Evolutionary conservation across 2,113 vertebrate species (phyloP), one percentile per base, ranked within the genome.

Genomic region (Chaetodon auriga): DNA sequence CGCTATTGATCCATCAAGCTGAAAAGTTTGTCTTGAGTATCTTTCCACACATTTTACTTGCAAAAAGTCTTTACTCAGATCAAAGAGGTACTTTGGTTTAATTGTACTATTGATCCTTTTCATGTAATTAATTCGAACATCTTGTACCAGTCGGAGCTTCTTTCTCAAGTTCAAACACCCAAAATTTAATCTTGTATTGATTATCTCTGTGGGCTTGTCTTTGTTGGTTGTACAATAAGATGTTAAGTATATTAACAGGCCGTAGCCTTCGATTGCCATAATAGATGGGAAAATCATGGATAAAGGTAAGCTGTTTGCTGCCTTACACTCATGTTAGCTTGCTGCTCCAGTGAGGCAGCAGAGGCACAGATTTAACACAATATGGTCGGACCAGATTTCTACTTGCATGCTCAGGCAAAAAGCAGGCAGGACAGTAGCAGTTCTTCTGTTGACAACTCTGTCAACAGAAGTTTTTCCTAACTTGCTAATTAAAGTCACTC

Each of bases 51-150:
- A 64, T 43, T 18, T 53, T 4, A 43, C 35, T 62, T 68, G 45
- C 25, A 25, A n/a, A 70, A 30, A 35, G 48, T 55, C 49, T 80
- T 64, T 9, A 55, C 49, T 57, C 7, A 1, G 60, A 80, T 65
- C 57, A 46, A 13, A 38, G 19, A 57, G 14, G 7, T 48, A 2
- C 23, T 48, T 48, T 73, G 51, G 25, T 65, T 48, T 25, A 21
- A 49, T 18, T 48, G 21, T 73, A 48, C 25, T 57, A 65, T 73
- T 57, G 25, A 73, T 80, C 7, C 23, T 72, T n/a, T 64, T 55
- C 60, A 46, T 46, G 4, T 55, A 53, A 72, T 63, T 55, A n/a
- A 71, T 46, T 71, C 13, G n/a, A 53, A 60, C 64, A 46, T 54
- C 38, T 62, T 16, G 43, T 9, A 69, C 19, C 49, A 55, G 45